Conservation (phyloP, 2,113 vertebrate species). For the Struthio camelus region DNA sequence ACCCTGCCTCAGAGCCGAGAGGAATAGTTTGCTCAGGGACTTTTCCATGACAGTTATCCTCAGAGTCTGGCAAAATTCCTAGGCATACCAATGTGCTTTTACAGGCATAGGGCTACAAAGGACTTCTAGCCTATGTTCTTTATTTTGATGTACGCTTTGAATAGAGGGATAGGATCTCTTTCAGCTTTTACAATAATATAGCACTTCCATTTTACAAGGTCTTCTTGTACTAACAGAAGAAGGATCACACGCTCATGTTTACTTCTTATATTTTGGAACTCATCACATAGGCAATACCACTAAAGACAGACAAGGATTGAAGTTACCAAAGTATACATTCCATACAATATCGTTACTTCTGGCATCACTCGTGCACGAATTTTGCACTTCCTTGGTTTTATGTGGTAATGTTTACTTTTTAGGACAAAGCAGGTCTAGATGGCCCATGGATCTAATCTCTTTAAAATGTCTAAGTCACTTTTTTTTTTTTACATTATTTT, state of each 20-base stretch:
- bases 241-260: background rate
- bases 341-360: background rate
- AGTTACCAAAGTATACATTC: background rate
- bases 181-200: background rate
- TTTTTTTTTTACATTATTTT: background rate
- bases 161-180: background rate
- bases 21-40: fast-evolving
- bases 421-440: background rate
- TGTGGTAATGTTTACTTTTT: background rate
- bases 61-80: background rate
- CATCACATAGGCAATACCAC: background rate
- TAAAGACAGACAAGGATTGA: background rate
- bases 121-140: background rate
- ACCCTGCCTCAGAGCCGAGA: background rate
- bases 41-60: background rate
- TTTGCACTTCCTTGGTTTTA: background rate
- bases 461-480: background rate
- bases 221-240: background rate
- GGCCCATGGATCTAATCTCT: background rate
- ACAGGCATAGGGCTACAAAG: background rate
- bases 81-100: background rate
- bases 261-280: background rate
- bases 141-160: background rate
- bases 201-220: background rate
- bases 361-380: background rate